Evolutionary conservation across 2,113 vertebrate genomes (phyloP), one percentile per base, ranked within the genome.

Genomic region (Myiopsitta monachus): DNA sequence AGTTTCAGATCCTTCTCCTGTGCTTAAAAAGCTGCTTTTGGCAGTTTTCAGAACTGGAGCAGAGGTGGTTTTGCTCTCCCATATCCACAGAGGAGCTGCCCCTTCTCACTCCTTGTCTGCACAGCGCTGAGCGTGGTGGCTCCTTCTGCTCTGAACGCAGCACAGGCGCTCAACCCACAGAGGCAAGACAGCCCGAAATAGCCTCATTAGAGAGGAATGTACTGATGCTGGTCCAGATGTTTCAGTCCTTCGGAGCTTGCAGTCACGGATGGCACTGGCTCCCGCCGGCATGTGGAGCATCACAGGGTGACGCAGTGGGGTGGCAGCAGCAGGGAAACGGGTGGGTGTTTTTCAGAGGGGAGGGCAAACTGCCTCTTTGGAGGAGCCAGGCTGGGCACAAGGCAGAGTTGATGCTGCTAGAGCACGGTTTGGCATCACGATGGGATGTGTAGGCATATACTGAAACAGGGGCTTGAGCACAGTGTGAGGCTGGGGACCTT

Each of bases 361-460:
- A 88, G 59, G 46, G 23, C 23, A 49, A 46, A 47, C 10, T 0
- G 41, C 41, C 18, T 36, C 62, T 86, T 57, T 49, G 59, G 26
- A 62, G 59, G 28, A 62, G 22, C 9, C 43, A 38, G 86, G 43
- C 85, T 59, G 68, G 44, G 44, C 17, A 2, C 4, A 3, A 36
- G 28, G 36, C 73, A 68, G 77, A 57, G 73, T 19, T 2, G 5
- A 49, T 1, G 10, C 18, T 27, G 43, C 74, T 7, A 26, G 33
- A 62, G 57, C 46, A 9, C 3, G 0, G 21, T 13, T 77, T 18
- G 38, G 74, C 55, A 7, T 46, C 3, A 1, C 0, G 3, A 33
- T 2, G 1, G 43, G 28, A 21, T 2, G 11, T 23, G 41, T 38
- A 46, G 79, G 13, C 55, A 18, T 4, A 31, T 22, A 14, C 31